Evolutionary conservation across 2,113 vertebrate species (phyloP), one percentile per base, ranked within the genome.

Genomic region (Callipepla californica): DNA sequence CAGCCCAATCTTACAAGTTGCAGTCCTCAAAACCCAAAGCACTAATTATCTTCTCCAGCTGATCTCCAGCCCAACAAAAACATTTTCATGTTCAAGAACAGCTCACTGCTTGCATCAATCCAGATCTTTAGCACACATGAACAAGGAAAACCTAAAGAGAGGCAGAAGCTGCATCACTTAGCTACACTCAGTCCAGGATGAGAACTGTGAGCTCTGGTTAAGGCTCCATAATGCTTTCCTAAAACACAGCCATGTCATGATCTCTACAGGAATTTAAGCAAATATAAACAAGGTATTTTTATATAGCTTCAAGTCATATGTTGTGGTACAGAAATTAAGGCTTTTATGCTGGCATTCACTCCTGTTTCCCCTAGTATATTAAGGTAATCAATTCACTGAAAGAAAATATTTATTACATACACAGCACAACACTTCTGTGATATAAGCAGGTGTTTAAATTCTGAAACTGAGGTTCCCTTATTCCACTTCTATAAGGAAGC

Each of bases 151-250:
- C 3, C 0, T 7, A 6, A 48, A 63, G 66, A 70, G 45, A 50
- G 9, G 45, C 42, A 84, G 45, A 77, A 67, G 50, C 34, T 66
- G 25, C 1, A 0, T 22, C 36, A 21, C 22, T 32, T 1, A n/a
- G 36, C 32, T 12, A 47, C 28, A 51, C 17, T 38, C 28, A 30
- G 1, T 13, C n/a, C 30, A 2, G 1, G 57, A 32, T 20, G 26
- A 78, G 53, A 91, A 44, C 44, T 20, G 21, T 2, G 23, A 72
- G 59, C 45, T 62, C 51, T 66, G 42, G 50, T 28, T 53, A 50
- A 59, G 32, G 61, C 28, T 45, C 42, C 48, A 4, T 11, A 4
- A 6, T 5, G 61, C 23, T n/a, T 68, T 91, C 45, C 38, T 55
- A 63, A n/a, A 84, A 55, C 30, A 70, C 9, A 55, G 11, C 30